Evolutionary conservation across 2,113 vertebrate genomes (phyloP).

Genomic region (Trochalopteron elliotii): DNA sequence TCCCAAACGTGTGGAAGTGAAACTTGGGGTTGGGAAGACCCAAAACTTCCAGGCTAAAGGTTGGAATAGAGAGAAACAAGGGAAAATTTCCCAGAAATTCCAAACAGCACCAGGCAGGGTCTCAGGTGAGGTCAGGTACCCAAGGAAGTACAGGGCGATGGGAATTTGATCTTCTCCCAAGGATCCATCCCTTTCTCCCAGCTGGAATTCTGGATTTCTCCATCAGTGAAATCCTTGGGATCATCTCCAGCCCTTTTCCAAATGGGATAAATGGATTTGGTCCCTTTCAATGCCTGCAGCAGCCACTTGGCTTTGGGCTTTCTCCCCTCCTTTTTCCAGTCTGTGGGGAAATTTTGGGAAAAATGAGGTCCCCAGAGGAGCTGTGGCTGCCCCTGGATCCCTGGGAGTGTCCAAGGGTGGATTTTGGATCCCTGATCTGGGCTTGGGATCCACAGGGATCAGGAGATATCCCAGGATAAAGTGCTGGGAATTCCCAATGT

Average conservation of each 20-base stretch:
- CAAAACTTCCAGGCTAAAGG: fast-evolving
- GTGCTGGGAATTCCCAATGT: not conserved
- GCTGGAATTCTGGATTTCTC: not conserved
- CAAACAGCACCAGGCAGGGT: fast-evolving
- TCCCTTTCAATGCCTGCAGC: not conserved
- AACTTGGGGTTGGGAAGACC: not conserved
- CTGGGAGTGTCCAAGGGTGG: not conserved
- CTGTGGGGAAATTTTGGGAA: not conserved
- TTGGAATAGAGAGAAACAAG: not conserved
- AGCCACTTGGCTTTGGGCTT: fast-evolving
- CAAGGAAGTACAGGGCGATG: fast-evolving
- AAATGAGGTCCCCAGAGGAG: not conserved
- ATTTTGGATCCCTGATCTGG: not conserved
- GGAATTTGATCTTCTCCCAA: not conserved
- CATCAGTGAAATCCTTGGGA: not conserved
- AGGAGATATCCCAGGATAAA: not conserved
- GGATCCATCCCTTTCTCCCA: not conserved
- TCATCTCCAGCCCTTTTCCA: not conserved
- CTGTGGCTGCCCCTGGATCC: not conserved
- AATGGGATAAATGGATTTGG: fast-evolving
- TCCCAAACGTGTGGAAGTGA: not conserved
- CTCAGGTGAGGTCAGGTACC: not conserved
- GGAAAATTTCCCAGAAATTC: not conserved
- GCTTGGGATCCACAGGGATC: not conserved
- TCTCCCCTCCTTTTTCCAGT: not conserved